Conservation (phyloP, 2,888 invertebrate species). For the Cheilosia vulpina region DNA sequence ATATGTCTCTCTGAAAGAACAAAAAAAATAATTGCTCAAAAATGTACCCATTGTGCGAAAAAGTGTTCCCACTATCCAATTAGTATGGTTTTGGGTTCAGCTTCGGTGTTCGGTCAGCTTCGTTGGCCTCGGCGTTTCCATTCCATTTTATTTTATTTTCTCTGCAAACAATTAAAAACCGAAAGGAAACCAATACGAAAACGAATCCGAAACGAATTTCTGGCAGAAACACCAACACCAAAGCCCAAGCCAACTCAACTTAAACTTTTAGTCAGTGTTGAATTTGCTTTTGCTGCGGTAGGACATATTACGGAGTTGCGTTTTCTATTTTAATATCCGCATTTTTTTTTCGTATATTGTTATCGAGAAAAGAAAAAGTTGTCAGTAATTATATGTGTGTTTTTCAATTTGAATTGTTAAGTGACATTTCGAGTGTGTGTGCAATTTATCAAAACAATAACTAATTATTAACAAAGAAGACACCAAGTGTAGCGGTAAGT, state of each 20-base stretch:
- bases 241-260: not conserved
- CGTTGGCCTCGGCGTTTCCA: no score
- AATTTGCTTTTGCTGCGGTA: slow-evolving; percentile 52
- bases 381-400: not conserved
- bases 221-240: no score
- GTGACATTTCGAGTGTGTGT: slow-evolving; percentile 5
- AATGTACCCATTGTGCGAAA: no score
- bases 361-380: slow-evolving; percentile 9
- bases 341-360: not conserved
- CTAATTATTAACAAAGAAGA: slow-evolving; percentile 1
- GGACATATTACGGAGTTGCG: slow-evolving; percentile 9
- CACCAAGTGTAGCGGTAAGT: slow-evolving; percentile 44
- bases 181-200: no score
- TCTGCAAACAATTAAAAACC: no score
- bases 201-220: no score
- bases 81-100: no score
- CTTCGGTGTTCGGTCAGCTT: no score
- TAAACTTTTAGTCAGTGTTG: slow-evolving; percentile 44
- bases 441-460: not conserved
- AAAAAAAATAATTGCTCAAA: no score
- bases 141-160: no score
- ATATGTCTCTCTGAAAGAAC: no score
- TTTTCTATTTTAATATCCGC: not conserved
- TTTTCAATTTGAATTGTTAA: not conserved
- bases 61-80: no score